Evolutionary conservation across 2,888 invertebrate genomes (phyloP), one percentile per base, ranked within the genome.

Genomic region (Oscheius sp.): DNA sequence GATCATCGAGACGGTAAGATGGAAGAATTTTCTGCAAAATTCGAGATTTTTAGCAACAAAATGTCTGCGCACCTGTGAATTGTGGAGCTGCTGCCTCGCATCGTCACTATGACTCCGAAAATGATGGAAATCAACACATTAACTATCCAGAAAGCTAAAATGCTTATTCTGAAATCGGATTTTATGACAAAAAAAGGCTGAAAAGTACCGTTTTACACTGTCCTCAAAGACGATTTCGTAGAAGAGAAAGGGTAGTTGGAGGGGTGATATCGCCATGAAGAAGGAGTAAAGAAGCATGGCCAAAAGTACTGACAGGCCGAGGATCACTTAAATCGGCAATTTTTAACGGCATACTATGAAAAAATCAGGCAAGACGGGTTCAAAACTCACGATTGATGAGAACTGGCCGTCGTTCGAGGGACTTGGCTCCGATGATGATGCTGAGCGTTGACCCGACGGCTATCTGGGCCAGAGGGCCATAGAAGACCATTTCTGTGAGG

Each of bases 21-120:
- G 89, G 79, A 88, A 89, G 77, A 88, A 87, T 74, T 89, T 86
- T 47, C 83, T 79, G 70, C 32, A 79, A 58, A n/a, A 48, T 10
- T n/a, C 9, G 5, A 35, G 48, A 2, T 29, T 33, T 21, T 11
- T 53, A 29, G 35, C 13, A 60, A 10, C 7, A 48, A 13, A 57
- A n/a, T 29, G 21, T 13, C 37, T 42, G 51, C 42, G 4, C 5
- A 79, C 79, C 79, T 71, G 75, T 79, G 79, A 72, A 76, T 73
- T 11, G 79, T 79, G 1, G 73, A 78, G 13, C 66, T 71, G 9
- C 29, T 35, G 13, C 74, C 74, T 11, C 55, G 63, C n/a, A 63
- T n/a, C 2, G 73, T 42, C 29, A 84, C 79, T 35, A 79, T 60
- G 5, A 80, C 76, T 53, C 82, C 83, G 68, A 86, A 88, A 13